These are phyloP conservation scores for Oenanthe oenanthe DNA, from an alignment of 2,113 vertebrate species.

Conservation along the genomic window DNA sequence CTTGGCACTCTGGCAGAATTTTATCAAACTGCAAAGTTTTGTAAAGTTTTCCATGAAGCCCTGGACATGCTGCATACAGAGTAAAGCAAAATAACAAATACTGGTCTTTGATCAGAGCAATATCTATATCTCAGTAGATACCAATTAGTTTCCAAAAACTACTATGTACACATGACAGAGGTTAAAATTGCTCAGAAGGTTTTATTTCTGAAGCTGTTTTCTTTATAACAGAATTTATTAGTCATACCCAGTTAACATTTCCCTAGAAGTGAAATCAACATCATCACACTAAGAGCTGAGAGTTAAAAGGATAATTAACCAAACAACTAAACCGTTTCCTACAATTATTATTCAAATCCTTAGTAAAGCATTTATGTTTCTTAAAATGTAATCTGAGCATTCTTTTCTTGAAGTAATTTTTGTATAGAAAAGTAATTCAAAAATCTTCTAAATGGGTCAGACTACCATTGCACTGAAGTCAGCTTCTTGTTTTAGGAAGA, in stretches of 20 bases:
- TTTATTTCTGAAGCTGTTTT: slow-evolving; percentile 44
- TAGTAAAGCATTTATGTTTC: slow-evolving; percentile 23
- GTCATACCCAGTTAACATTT: slow-evolving; percentile 53
- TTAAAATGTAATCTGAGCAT: slow-evolving; percentile 30
- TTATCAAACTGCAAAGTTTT: not conserved
- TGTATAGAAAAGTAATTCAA: not conserved
- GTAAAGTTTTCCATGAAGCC: not conserved
- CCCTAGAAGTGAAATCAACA: slow-evolving; percentile 22
- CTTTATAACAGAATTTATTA: slow-evolving; percentile 50
- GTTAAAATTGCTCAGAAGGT: slow-evolving; percentile 56
- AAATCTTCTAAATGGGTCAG: not conserved
- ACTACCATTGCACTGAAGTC: not conserved
- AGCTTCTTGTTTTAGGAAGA: not conserved
- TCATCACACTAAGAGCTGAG: not conserved
- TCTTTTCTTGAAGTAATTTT: not conserved
- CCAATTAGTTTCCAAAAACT: slow-evolving; percentile 23
- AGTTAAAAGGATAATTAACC: slow-evolving; percentile 48
- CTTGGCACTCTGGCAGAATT: not conserved
- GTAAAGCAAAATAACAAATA: slow-evolving; percentile 2
- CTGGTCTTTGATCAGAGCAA: not conserved
- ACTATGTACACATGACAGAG: slow-evolving; percentile 33
- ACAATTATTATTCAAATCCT: slow-evolving; percentile 62
- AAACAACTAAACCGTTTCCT: slow-evolving; percentile 33
- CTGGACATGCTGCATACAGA: not conserved
- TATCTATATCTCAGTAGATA: not conserved